Evolutionary conservation across 1,140 invertebrate genomes (phyloP), one percentile per base, ranked within the genome.

Genomic region (Solen grandis): DNA sequence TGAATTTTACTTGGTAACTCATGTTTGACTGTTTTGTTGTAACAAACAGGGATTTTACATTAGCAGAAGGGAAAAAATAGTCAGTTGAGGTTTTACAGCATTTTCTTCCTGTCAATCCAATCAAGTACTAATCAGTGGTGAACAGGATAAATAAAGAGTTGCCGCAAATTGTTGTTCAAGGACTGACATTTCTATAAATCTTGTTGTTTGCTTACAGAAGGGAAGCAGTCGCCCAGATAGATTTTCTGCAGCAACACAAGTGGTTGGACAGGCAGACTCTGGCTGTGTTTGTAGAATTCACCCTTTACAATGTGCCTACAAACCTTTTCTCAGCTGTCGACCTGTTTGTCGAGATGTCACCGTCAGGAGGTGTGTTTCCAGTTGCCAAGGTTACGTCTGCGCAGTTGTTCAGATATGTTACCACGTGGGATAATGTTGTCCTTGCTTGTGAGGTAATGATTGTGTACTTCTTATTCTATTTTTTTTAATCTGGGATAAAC

Each of bases 391-490:
- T 92, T 8, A 77, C 69, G 16, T 89, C 90, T 5, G 88, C 88
- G 5, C 83, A 87, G 36, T 50, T 92, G 19, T 92, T 89, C 84
- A 84, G 85, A 38, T 92, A 92, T 76, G 79, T 90, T n/a, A 83
- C 85, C 3, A 27, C 57, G 1, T 81, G 70, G 81, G 91, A 91
- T 68, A 89, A 91, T 36, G 73, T 90, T 55, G 65, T 91, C 0
- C 75, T 92, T 33, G 88, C 87, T 27, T 90, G 86, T 84, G 91
- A 92, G 88, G 90, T 92, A 77, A 79, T n/a, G n/a, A n/a, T n/a
- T n/a, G n/a, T n/a, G n/a, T n/a, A n/a, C n/a, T n/a, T n/a, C n/a
- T n/a, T n/a, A n/a, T n/a, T n/a, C n/a, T n/a, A n/a, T n/a, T n/a
- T n/a, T n/a, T n/a, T n/a, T n/a, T n/a, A n/a, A n/a, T n/a, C n/a